Evolutionary conservation across 2,113 vertebrate species (phyloP).

Genomic region (Erythrolamprus reginae): DNA sequence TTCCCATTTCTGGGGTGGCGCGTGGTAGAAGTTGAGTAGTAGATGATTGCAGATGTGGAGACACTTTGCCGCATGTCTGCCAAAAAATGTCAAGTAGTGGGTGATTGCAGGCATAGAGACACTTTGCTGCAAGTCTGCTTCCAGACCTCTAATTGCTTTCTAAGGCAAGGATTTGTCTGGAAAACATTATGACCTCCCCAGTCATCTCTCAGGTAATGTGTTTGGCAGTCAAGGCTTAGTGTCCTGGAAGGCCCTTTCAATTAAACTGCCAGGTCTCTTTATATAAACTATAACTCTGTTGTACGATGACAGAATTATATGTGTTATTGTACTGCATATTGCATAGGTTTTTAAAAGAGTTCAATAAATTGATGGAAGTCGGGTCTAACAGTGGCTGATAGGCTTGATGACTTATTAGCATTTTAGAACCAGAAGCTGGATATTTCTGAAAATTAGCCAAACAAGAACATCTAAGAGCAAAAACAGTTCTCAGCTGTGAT

Average conservation of each 20-base stretch:
- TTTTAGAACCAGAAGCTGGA: not conserved
- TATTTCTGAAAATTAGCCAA: not conserved
- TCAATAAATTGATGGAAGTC: not conserved
- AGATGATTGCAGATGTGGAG: not conserved
- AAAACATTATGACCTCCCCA: not conserved
- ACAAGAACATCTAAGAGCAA: not conserved
- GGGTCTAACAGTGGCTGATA: not conserved
- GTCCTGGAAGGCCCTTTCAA: not conserved
- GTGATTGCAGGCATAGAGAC: not conserved
- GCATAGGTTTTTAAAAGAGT: not conserved
- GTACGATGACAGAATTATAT: not conserved
- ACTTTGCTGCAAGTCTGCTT: not conserved
- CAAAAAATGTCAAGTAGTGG: not conserved
- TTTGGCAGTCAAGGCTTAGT: not conserved
- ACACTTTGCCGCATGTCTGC: not conserved
- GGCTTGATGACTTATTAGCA: not conserved
- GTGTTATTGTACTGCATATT: not conserved
- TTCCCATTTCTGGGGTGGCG: not conserved
- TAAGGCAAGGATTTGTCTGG: not conserved
- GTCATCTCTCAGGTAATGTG: not conserved
- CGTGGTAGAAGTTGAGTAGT: not conserved
- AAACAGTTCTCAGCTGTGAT: not conserved
- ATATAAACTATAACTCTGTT: not conserved
- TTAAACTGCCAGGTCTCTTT: not conserved
- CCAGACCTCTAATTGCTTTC: not conserved